Base-by-base conservation (phyloP, 1,140 invertebrate species). In the Drosophila kanapiae region DNA sequence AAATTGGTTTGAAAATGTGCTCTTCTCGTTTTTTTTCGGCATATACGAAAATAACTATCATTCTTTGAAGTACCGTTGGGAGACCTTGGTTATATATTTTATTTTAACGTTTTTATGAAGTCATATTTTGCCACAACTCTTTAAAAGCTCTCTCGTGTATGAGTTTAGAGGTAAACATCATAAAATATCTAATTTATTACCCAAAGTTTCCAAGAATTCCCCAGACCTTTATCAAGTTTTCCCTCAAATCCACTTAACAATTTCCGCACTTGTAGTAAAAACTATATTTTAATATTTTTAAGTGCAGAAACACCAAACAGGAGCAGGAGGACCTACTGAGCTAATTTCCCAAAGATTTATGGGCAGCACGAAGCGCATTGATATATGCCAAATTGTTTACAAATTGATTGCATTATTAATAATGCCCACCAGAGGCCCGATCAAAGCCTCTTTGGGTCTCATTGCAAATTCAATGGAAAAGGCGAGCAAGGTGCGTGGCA, bases 351-450 rank as follows among this genome's bases (percentile, higher is more conserved):
- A 69, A 71, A 88, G 84, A 87, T 87, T 87, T 87, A 87, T 87
- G 85, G 74, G 57, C 78, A 68, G 69, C 84, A 87, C 78, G 84
- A 75, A 87, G 81, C 74, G 75, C 84, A 87, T 87, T 87, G 84
- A 87, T 87, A 88, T 87, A 87, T 84, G 85, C 85, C 85, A 87
- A 87, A 87, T 87, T 87, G 84, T 87, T 87, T 87, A 90, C 84
- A 90, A 87, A 87, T 87, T 87, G 84, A 87, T 87, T 87, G 78
- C 84, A 87, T 87, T 87, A 87, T 87, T 84, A 87, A 87, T 87
- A 87, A 90, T 88, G 83, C 83, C 84, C 77, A 80, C 71, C 71
- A 72, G 54, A 61, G 57, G 31, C 38, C 49, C 29, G 38, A 49
- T 37, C 61, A 77, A 48, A 77, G 68, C 68, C 75, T 42, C 75